These are phyloP conservation scores for Vidua macroura DNA, from an alignment of 2,113 vertebrate species.

Conservation along the genomic window DNA sequence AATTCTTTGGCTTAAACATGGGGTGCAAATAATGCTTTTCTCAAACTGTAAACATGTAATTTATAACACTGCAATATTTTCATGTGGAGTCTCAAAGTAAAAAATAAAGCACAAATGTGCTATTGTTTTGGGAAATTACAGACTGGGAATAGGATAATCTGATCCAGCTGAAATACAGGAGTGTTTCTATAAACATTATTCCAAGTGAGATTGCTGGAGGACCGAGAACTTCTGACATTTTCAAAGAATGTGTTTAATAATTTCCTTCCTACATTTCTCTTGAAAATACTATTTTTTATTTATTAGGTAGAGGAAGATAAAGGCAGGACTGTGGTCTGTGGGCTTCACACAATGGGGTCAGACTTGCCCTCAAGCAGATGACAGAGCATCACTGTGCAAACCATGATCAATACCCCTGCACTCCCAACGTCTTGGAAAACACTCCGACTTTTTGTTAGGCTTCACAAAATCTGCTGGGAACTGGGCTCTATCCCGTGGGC, in stretches of 20 bases:
- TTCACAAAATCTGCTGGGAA: neutral
- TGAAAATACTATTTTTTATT: neutral
- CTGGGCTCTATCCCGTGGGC: neutral
- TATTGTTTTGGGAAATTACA: neutral
- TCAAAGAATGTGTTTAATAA: neutral
- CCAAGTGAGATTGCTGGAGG: neutral
- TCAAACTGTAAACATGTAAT: neutral
- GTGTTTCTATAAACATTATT: neutral
- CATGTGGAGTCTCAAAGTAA: neutral
- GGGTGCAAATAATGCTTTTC: neutral
- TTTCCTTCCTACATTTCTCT: neutral
- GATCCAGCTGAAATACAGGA: neutral
- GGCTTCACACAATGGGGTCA: neutral
- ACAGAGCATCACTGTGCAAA: neutral
- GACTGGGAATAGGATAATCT: neutral
- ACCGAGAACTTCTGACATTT: neutral
- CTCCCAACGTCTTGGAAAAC: neutral
- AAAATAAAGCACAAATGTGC: neutral
- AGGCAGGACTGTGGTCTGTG: neutral
- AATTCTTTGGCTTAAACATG: neutral
- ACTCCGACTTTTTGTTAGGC: neutral
- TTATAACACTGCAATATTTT: slow-evolving; percentile 8
- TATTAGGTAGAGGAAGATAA: neutral
- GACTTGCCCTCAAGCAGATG: neutral
- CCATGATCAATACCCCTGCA: neutral